Base-by-base conservation (phyloP, 2,888 invertebrate genomes). In the Biston stratarius region DNA sequence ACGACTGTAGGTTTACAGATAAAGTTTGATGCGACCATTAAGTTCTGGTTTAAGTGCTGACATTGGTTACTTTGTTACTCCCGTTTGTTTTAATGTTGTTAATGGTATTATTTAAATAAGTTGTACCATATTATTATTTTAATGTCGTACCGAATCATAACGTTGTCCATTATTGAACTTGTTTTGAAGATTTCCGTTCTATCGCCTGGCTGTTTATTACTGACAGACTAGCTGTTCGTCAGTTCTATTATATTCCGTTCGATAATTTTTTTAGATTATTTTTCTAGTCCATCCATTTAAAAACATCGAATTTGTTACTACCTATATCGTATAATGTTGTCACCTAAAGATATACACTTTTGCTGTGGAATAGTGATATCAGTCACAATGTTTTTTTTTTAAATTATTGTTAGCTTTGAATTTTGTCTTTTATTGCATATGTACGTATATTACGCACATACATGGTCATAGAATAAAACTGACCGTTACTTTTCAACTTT, bases 1-100 rank as follows among this genome's bases (percentile, higher is more conserved):
- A 72, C 67, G 62, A 55, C 61, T 38, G 62, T 71, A 70, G 64
- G 72, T 55, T 69, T 64, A 53, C 57, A 63, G 67, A 63, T 67
- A 71, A 68, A 63, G 36, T 61, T 67, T 63, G 67, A 72, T 70
- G 61, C 55, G 49, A 51, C 56, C 53, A 53, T 62, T 36, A 60
- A 38, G 34, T 48, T 61, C 52, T 64, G 47, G 55, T 68, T 63
- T 59, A 59, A 67, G 67, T 67, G 67, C 60, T 60, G n/a, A 57
- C 47, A 52, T 42, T 59, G 12, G 42, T 67, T 48, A 38, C 52
- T 49, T 36, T 55, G 59, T 53, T 15, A 14, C 6, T 55, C 45
- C 51, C 40, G 58, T 47, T 61, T 58, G 40, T 59, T 62, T 52
- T 45, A 57, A 12, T 45, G 56, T 11, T 60, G 33, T 45, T 65